Percentiles rank a stretch among this genome's conserved stretches.
Evolutionary conservation across 2,888 invertebrate species (phyloP).

Genomic region (Pantelozetes paolii): DNA sequence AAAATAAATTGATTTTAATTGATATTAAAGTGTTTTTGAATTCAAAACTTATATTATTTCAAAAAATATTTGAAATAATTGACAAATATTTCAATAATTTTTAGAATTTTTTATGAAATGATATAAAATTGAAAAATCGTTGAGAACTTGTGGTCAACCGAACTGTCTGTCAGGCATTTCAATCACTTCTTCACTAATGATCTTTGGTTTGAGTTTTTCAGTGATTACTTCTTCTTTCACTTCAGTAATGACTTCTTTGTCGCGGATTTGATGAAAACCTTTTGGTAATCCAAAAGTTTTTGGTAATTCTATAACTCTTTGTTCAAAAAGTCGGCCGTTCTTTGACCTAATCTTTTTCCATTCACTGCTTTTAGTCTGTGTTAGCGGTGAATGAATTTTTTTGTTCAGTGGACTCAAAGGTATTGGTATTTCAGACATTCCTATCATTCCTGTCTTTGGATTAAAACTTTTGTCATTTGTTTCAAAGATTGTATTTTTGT

Average conservation of each 20-base stretch:
- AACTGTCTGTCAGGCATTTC: background rate
- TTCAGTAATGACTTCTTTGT: background rate
- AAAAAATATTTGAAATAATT: no score
- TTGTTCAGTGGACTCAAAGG: background rate
- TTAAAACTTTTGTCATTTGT: no score
- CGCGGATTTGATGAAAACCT: background rate
- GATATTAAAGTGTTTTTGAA: no score
- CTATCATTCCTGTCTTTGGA: no score
- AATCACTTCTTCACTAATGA: background rate
- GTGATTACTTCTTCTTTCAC: background rate
- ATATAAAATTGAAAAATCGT: background rate
- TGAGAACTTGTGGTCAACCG: background rate
- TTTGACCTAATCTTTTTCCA: background rate
- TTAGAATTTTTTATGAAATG: no score
- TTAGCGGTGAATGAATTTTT: background rate
- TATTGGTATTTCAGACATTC: background rate
- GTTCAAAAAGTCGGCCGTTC: background rate
- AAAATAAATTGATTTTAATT: no score
- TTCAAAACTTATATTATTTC: no score
- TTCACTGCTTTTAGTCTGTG: background rate
- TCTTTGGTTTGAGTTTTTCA: background rate
- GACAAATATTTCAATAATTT: no score
- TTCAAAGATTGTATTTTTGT: no score
- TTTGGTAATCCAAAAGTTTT: background rate
- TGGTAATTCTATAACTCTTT: conserved; percentile 6